phyloP scores from a whole-genome alignment of 2,113 vertebrate genomes.

The Canis aureus region DNA sequence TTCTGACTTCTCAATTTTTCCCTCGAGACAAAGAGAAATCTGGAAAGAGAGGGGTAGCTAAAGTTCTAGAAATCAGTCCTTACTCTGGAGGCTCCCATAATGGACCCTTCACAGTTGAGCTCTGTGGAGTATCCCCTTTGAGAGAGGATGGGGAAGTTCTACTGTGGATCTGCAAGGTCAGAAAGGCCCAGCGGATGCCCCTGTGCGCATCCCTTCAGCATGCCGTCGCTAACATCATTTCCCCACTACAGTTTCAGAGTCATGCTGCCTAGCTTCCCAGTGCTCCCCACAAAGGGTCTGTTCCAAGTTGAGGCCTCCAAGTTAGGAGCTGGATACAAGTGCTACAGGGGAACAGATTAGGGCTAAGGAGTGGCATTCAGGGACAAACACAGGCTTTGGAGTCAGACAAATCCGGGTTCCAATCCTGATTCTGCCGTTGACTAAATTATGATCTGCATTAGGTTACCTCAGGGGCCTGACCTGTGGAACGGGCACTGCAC shows the following conservation, averaged over 20 bases:
- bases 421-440: neutral
- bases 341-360: neutral
- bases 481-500: neutral
- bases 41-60: neutral
- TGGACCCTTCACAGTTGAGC: neutral
- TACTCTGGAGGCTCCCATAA: neutral
- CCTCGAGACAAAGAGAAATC: conserved; percentile 21
- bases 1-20: conserved; percentile 26
- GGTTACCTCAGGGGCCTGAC: neutral
- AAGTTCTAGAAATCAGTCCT: neutral
- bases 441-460: neutral
- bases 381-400: neutral
- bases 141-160: too few species aligned
- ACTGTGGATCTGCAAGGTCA: rapidly evolving
- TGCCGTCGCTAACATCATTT: rapidly evolving
- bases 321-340: neutral
- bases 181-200: neutral
- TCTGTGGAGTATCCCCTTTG: neutral
- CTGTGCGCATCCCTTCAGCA: rapidly evolving
- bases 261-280: neutral
- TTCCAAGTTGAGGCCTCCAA: neutral
- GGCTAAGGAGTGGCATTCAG: neutral
- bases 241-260: neutral
- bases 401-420: neutral
- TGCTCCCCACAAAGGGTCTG: neutral